Conservation (phyloP, 53 echinoderm and acorn worm genomes). For the Echinometra lucunter region DNA sequence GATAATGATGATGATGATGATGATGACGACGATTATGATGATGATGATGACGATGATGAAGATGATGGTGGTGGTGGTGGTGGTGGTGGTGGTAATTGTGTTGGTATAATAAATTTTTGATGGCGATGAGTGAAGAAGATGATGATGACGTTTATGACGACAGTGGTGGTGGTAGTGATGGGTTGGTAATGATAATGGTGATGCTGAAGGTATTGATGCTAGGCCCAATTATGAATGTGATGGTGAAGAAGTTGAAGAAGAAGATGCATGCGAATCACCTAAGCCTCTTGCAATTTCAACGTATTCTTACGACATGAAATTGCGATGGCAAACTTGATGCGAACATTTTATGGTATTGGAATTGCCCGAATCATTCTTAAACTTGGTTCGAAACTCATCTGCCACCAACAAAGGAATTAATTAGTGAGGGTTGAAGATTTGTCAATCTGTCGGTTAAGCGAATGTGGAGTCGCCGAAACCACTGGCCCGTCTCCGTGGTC, state of each 20-base stretch:
- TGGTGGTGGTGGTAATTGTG: background rate
- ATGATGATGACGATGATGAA: slow-evolving; percentile 56
- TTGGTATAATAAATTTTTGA: background rate
- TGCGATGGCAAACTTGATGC: too few relatives aligned
- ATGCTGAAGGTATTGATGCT: background rate
- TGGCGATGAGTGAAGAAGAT: background rate
- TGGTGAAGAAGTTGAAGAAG: background rate
- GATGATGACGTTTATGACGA: background rate
- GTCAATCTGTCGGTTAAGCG: too few relatives aligned
- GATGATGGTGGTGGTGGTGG: background rate
- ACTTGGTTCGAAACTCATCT: too few relatives aligned
- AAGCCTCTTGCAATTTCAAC: too few relatives aligned
- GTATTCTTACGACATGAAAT: background rate
- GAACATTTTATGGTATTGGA: too few relatives aligned
- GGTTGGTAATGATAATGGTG: background rate
- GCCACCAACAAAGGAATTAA: too few relatives aligned
- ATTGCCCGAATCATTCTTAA: too few relatives aligned
- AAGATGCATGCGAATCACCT: too few relatives aligned
- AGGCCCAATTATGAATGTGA: background rate
- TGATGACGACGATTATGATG: slow-evolving; percentile 49
- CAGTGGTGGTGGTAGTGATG: background rate
- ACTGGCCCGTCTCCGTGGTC: too few relatives aligned
- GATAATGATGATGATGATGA: slow-evolving; percentile 62
- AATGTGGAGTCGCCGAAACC: too few relatives aligned
- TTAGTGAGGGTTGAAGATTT: too few relatives aligned